Conservation (phyloP, 2,113 vertebrate species). For the Ploceus nigricollis region DNA sequence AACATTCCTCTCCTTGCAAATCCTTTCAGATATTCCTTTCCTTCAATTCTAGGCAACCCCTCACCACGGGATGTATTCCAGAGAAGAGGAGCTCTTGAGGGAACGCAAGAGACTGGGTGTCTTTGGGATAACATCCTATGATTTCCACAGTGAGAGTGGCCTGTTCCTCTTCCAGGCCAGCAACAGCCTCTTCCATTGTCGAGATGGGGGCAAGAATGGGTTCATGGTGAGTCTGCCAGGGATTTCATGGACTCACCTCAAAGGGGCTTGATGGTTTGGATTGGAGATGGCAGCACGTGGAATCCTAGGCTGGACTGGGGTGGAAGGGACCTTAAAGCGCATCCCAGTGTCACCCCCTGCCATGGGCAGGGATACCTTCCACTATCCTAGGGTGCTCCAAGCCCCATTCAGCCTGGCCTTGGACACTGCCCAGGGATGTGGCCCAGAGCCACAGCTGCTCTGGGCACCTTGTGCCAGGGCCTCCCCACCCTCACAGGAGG, state of each 20-base stretch:
- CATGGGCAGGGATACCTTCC: neutral
- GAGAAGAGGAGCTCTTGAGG: slow-evolving; percentile 92
- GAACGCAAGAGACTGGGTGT: slow-evolving; percentile 93
- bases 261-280: neutral
- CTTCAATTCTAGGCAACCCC: slow-evolving; percentile 83
- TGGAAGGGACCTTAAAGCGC: neutral
- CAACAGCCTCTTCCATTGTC: slow-evolving; percentile 96
- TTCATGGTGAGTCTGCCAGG: slow-evolving; percentile 85
- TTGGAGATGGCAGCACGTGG: neutral
- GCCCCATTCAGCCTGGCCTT: fast-evolving
- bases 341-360: neutral
- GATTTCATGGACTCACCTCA: neutral
- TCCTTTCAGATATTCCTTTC: neutral
- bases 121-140: slow-evolving; percentile 95
- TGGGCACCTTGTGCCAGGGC: neutral
- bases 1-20: neutral
- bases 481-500: neutral
- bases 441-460: neutral
- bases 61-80: slow-evolving; percentile 91
- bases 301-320: neutral
- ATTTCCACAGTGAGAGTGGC: slow-evolving; percentile 91
- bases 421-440: neutral
- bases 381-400: neutral
- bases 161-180: slow-evolving; percentile 98
- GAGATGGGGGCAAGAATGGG: slow-evolving; percentile 90